These are phyloP conservation scores for Myanophis thanlyinensis DNA, from an alignment of 2,113 vertebrate species.

Conservation along the genomic window DNA sequence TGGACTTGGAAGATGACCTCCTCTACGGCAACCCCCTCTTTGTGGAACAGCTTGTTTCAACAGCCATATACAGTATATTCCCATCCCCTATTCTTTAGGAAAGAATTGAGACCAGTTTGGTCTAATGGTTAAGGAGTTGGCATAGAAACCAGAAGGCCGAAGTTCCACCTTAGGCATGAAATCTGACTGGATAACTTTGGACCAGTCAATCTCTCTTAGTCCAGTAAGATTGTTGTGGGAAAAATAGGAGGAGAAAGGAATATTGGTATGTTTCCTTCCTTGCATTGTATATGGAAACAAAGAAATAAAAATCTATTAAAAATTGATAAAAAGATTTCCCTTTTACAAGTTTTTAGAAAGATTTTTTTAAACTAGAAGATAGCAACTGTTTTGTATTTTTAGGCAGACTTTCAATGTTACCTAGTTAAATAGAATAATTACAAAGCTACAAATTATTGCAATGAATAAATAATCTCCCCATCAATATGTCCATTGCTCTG, in stretches of 20 bases:
- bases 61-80: neutral
- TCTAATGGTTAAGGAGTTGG: neutral
- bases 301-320: neutral
- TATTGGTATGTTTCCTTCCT: neutral
- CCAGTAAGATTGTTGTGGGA: neutral
- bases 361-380: neutral
- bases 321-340: neutral
- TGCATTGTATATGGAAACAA: neutral
- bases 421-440: neutral
- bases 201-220: neutral
- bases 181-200: neutral
- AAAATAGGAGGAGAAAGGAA: neutral
- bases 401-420: neutral
- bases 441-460: neutral
- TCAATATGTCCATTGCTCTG: neutral
- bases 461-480: neutral
- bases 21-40: neutral
- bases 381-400: neutral
- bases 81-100: neutral
- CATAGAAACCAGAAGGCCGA: neutral
- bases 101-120: neutral
- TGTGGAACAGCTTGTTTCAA: neutral
- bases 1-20: neutral
- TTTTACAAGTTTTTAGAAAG: neutral
- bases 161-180: neutral